These are phyloP conservation scores for Benitochromis conjunctus DNA, from an alignment of 2,113 vertebrate species.

Conservation along the genomic window DNA sequence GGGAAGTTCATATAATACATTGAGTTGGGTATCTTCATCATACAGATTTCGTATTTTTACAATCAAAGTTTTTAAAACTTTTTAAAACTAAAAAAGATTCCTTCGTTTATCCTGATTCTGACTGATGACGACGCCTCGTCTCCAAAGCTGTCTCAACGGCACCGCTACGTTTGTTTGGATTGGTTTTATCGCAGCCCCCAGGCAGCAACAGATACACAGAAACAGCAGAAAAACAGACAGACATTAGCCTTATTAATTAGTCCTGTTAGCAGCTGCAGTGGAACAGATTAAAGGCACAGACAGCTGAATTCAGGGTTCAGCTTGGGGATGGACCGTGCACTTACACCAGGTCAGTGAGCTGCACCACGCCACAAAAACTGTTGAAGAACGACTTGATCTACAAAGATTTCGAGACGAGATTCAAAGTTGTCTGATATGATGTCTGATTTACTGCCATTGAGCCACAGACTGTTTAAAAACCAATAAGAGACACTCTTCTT, in stretches of 20 bases:
- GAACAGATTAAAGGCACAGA: too few relatives aligned
- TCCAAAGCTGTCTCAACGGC: rapidly evolving
- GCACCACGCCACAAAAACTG: not conserved
- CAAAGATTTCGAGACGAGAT: rapidly evolving
- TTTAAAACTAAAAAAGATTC: too few relatives aligned
- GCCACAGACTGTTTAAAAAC: not conserved
- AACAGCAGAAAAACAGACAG: too few relatives aligned
- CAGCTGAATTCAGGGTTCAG: not conserved
- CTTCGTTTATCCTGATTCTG: too few relatives aligned
- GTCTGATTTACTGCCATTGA: not conserved
- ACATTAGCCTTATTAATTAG: too few relatives aligned
- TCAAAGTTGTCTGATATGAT: not conserved
- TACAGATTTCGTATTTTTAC: not conserved
- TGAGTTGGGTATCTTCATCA: not conserved
- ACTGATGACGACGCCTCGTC: not conserved
- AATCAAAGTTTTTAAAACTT: too few relatives aligned
- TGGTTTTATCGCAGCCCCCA: not conserved
- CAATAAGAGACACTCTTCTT: not conserved
- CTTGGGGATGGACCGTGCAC: not conserved
- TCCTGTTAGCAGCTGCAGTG: too few relatives aligned
- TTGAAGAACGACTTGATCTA: not conserved
- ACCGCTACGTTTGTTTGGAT: not conserved
- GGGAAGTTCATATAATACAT: not conserved
- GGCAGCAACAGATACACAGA: not conserved
- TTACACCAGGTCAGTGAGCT: not conserved